A percentile compares a stretch with the other conserved stretches of the same genome.
These are phyloP conservation scores for Zaprionus nigranus DNA, from an alignment of 1,140 invertebrate genomes.

Conservation along the genomic window DNA sequence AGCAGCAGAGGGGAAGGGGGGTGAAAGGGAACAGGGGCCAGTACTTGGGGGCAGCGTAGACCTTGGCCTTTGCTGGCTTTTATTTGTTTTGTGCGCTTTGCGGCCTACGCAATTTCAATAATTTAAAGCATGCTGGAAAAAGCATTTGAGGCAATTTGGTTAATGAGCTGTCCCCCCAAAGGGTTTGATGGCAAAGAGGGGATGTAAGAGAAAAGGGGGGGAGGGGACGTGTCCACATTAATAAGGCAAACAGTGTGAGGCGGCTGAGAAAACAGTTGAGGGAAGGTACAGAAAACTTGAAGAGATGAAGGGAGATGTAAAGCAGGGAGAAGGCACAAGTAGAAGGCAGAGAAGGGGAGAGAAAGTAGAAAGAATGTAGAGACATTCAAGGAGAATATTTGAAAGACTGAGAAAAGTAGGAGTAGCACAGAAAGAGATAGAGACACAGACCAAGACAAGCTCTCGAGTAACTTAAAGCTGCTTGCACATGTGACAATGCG, in stretches of 20 bases:
- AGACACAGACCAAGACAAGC: background rate
- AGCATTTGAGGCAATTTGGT: conserved; percentile 72
- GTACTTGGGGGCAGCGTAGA: conserved; percentile 32
- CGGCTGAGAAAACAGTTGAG: conserved; percentile 4
- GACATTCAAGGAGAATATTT: too few relatives aligned
- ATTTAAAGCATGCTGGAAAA: conserved; percentile 42
- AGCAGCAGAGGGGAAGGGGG: too few relatives aligned
- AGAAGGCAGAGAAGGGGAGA: background rate
- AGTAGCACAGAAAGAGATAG: background rate
- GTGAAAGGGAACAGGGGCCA: background rate
- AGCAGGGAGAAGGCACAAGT: background rate
- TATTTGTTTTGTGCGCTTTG: conserved; percentile 40
- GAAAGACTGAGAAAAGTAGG: background rate
- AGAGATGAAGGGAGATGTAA: background rate
- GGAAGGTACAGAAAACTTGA: background rate
- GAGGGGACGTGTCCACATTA: conserved; percentile 51
- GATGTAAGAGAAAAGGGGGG: background rate
- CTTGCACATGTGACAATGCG: conserved; percentile 63
- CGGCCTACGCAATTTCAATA: conserved; percentile 9
- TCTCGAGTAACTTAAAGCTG: conserved; percentile 31
- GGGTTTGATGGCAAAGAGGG: conserved; percentile 31
- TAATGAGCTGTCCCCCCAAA: conserved; percentile 71
- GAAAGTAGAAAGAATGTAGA: background rate
- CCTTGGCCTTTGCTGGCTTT: conserved; percentile 65
- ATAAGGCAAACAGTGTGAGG: conserved; percentile 42